These are phyloP conservation scores for Lasioglossum baleicum DNA, from an alignment of 1,140 invertebrate species.

Conservation along the genomic window DNA sequence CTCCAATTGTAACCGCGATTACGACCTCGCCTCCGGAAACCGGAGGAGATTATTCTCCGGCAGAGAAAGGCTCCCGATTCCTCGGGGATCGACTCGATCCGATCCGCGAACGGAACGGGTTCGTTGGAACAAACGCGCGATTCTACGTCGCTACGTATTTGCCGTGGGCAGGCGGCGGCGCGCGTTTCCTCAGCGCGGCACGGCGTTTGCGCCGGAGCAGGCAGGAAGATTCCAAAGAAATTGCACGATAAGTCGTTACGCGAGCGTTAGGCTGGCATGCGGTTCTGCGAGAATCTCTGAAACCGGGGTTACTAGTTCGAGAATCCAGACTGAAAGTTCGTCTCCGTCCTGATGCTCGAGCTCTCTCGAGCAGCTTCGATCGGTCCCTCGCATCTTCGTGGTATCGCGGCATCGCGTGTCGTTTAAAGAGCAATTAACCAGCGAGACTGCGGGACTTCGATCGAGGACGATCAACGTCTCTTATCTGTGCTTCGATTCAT, in stretches of 20 bases:
- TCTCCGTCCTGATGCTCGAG: not conserved
- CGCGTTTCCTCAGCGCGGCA: slow-evolving; percentile 8
- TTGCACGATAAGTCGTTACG: slow-evolving; percentile 40
- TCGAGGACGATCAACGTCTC: slow-evolving; percentile 38
- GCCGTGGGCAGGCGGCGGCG: slow-evolving; percentile 29
- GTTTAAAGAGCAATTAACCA: slow-evolving; percentile 37
- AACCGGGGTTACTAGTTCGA: slow-evolving; percentile 35
- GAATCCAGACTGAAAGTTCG: slow-evolving; percentile 3
- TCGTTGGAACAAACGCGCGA: slow-evolving; percentile 44
- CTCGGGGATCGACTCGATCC: slow-evolving; percentile 5
- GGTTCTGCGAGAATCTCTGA: slow-evolving; percentile 23
- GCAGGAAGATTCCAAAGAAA: slow-evolving; percentile 38
- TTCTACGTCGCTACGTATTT: slow-evolving; percentile 38
- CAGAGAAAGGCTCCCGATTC: slow-evolving; percentile 27
- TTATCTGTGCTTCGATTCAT: slow-evolving; percentile 42
- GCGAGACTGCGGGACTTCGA: slow-evolving; percentile 46
- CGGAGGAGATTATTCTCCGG: not conserved
- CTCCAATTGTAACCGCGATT: not conserved
- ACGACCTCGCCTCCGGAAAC: slow-evolving; percentile 16
- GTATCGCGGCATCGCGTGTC: not conserved
- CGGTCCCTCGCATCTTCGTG: not conserved
- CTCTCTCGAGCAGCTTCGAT: no score
- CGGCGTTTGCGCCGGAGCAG: slow-evolving; percentile 1
- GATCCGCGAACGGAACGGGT: slow-evolving; percentile 38
- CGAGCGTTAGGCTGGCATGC: not conserved